Evolutionary conservation across 2,888 invertebrate genomes (phyloP).

Genomic region (Ernsta delagoae): DNA sequence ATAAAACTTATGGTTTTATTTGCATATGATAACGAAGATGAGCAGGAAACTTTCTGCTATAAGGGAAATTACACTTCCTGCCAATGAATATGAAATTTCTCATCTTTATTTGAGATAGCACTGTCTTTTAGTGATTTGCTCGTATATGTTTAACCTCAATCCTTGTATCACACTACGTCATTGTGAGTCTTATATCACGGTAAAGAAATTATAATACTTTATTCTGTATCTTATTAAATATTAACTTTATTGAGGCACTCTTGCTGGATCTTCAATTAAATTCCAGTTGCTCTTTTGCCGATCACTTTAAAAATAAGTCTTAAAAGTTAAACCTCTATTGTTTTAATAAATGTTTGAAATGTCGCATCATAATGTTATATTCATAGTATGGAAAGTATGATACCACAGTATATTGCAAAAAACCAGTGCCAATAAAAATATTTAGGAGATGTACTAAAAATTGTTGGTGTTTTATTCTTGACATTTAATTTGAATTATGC

Average conservation of each 20-base stretch:
- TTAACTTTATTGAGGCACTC: no score
- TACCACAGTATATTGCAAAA: background rate
- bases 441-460: background rate
- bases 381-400: background rate
- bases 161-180: background rate
- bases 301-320: no score
- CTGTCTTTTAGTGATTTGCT: constrained; percentile 6
- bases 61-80: constrained; percentile 29
- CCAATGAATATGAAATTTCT: constrained; percentile 11
- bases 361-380: no score
- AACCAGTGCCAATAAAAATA: background rate
- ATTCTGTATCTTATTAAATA: no score
- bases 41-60: constrained; percentile 20
- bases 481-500: constrained; percentile 19
- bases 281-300: no score
- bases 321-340: no score
- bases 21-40: constrained; percentile 16
- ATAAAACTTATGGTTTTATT: constrained; percentile 16
- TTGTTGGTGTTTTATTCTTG: constrained; percentile 19
- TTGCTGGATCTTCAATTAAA: no score
- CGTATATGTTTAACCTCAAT: constrained; percentile 18
- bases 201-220: no score
- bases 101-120: constrained; percentile 14
- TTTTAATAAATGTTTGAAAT: no score
- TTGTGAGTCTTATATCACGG: no score